These are phyloP conservation scores for Pantherophis vulpinus DNA, from an alignment of 2,797 vertebrate species.

Conservation along the genomic window DNA sequence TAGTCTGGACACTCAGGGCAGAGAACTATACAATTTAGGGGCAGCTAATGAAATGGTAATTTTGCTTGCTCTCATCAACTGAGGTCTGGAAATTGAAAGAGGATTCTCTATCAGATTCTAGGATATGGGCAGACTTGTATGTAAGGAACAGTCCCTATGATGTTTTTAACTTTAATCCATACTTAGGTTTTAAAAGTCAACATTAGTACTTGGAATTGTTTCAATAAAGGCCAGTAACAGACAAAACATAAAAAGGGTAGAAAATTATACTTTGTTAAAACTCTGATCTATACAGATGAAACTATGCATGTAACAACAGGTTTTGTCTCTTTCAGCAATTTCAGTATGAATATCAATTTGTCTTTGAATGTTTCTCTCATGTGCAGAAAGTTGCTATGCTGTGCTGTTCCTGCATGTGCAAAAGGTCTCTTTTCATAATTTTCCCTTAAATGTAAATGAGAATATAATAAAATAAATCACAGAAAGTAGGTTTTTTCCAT, in stretches of 20 bases:
- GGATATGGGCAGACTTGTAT: background rate
- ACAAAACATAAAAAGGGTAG: background rate
- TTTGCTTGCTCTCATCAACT: background rate
- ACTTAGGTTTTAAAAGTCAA: background rate
- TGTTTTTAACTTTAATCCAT: background rate
- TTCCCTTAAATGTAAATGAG: fast-evolving
- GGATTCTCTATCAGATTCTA: background rate
- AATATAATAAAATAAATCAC: background rate
- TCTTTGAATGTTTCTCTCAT: background rate
- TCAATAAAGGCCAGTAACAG: constrained; percentile 12
- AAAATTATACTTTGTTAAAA: background rate
- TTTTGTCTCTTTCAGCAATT: background rate
- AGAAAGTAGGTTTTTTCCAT: constrained; percentile 24
- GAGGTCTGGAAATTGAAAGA: background rate
- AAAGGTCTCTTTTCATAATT: background rate
- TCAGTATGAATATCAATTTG: background rate
- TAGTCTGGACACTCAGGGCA: background rate
- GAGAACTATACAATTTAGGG: background rate
- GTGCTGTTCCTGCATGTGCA: too few relatives aligned
- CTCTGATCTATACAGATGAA: background rate
- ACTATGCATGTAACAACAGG: background rate
- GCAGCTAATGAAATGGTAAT: background rate
- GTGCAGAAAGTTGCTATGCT: background rate
- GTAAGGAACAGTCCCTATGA: background rate
- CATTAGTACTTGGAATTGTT: background rate